Base-by-base conservation (phyloP, 1,140 invertebrate genomes). In the Papilio dardanus region DNA sequence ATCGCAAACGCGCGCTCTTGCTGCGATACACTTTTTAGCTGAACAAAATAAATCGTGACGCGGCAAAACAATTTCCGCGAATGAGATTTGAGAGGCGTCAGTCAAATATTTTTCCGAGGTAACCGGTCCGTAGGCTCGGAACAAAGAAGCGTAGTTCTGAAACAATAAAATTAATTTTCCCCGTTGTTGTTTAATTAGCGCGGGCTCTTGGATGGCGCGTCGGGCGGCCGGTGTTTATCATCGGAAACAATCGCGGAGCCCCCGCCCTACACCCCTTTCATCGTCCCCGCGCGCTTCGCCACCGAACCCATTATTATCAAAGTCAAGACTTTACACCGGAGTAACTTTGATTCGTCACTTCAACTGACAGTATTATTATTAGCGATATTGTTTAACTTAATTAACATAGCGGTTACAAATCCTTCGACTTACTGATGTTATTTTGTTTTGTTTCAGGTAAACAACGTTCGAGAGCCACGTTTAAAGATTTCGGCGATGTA, bases 101-200 rank as follows among this genome's bases (percentile, higher is more conserved):
- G 76, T 82, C 77, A 82, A 86, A 90, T 82, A 86, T 88, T 87
- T 86, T 87, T 85, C 78, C 79, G 83, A 90, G 87, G 87, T 92
- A 92, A 90, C 85, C 80, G 79, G 81, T 86, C 83, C 81, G 76
- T 81, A 84, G 79, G 77, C 77, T 73, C 77, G 77, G 83, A 88
- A 89, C 88, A 92, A 90, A 91, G 91, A 90, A 86, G 85, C 86
- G 86, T 81, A 88, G 85, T 89, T 88, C 86, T 86, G 88, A 89
- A 92, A 91, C 90, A 92, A 93, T 92, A 87, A 90, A 90, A 90
- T 92, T 92, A 91, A 91, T 90, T 92, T 91, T 89, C 89, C 84
- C 87, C 88, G 88, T 90, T 90, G 89, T 89, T 92, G 90, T 93
- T 93, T 92, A 93, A 93, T 93, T 92, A 92, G 90, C 89, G 87